These are phyloP conservation scores for Scaptomyza cyrtandrae DNA, from an alignment of 2,888 invertebrate genomes.

Conservation along the genomic window DNA sequence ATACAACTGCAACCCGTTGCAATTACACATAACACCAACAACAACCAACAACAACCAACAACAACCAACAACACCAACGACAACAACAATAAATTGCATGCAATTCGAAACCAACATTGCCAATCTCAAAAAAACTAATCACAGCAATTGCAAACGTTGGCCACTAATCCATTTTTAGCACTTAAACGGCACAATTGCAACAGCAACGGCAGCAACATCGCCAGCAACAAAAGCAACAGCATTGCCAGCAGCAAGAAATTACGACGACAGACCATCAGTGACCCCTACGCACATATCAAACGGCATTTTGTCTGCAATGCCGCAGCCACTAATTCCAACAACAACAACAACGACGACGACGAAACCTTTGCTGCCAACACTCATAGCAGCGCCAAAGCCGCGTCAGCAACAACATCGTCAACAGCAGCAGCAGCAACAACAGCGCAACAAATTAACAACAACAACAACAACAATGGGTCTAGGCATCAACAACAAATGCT, in stretches of 20 bases:
- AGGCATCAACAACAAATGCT: constrained; percentile 67
- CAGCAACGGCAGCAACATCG: constrained; percentile 49
- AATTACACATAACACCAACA: constrained; percentile 22
- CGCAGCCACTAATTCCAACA: constrained; percentile 62
- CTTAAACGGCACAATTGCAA: constrained; percentile 62
- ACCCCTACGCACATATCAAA: constrained; percentile 82
- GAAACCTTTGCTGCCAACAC: constrained; percentile 61
- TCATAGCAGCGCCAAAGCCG: constrained; percentile 65
- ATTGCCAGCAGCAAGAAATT: constrained; percentile 71
- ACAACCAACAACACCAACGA: constrained; percentile 36
- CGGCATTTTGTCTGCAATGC: constrained; percentile 64
- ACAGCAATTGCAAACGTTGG: constrained; percentile 72
- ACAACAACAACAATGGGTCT: constrained; percentile 53
- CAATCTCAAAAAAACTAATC: constrained; percentile 60
- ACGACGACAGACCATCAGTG: constrained; percentile 82
- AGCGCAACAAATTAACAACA: constrained; percentile 64
- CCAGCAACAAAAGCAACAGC: constrained; percentile 37
- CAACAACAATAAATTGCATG: constrained; percentile 50
- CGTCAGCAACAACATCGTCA: constrained; percentile 62
- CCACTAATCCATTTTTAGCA: constrained; percentile 84
- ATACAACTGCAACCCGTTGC: constrained; percentile 9
- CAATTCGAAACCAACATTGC: constrained; percentile 30
- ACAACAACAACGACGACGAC: constrained; percentile 27
- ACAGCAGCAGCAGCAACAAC: constrained; percentile 55
- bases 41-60: constrained; percentile 32